These are phyloP conservation scores for Ecdyonurus torrentis DNA, from an alignment of 2,888 invertebrate species.

Conservation along the genomic window DNA sequence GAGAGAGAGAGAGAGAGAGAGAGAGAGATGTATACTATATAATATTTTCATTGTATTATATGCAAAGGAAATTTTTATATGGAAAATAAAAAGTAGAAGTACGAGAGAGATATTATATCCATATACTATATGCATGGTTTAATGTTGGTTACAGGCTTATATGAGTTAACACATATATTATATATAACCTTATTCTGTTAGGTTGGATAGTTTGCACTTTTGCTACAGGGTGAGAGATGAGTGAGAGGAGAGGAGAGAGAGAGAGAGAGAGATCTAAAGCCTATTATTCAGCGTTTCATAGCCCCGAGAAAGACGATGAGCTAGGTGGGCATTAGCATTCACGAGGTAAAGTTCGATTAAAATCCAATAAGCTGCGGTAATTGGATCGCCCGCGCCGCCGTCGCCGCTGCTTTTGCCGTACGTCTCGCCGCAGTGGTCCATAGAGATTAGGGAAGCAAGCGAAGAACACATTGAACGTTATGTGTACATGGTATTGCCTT, in stretches of 20 bases:
- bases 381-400: background rate
- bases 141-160: background rate
- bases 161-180: no score
- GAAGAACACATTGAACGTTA: no score
- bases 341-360: background rate
- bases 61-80: no score
- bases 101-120: background rate
- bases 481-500: no score
- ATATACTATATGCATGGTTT: background rate
- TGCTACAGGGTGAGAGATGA: background rate
- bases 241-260: background rate
- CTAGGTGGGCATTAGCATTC: background rate
- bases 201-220: background rate
- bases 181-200: background rate
- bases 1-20: no score
- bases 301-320: background rate
- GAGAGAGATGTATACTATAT: no score
- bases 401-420: no score
- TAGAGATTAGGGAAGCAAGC: background rate
- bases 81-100: no score
- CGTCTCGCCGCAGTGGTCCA: background rate
- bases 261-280: background rate
- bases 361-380: constrained; percentile 4
- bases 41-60: background rate
- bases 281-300: background rate